phyloP scores from a whole-genome alignment of 2,113 vertebrate species.

The Zeus faber region DNA sequence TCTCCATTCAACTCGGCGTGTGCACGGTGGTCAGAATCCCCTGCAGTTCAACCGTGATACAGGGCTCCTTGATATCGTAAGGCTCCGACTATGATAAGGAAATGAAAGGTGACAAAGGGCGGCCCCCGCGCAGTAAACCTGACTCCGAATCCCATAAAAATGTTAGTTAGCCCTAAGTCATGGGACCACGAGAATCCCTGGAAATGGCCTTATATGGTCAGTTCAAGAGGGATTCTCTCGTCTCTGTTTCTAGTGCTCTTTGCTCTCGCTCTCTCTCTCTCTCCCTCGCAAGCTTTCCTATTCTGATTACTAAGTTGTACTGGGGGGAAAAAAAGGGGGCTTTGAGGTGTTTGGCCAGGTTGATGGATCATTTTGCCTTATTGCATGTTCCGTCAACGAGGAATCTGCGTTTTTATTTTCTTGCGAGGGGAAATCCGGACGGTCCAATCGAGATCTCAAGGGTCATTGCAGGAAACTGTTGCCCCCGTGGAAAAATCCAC shows the following conservation, averaged over 20 bases:
- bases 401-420: too few relatives aligned
- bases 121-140: constrained; percentile 32
- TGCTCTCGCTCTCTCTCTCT: constrained; percentile 3
- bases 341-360: constrained; percentile 41
- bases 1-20: constrained; percentile 17
- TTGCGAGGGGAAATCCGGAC: too few relatives aligned
- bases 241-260: too few relatives aligned
- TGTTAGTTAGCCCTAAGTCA: constrained; percentile 42
- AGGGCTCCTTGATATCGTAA: constrained; percentile 6
- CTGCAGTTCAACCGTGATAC: constrained; percentile 12
- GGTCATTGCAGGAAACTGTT: too few relatives aligned
- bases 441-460: too few relatives aligned
- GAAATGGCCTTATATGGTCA: constrained; percentile 67
- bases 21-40: constrained; percentile 12
- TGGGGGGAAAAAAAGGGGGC: constrained; percentile 5
- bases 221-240: constrained; percentile 27
- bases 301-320: constrained; percentile 34
- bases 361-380: too few relatives aligned
- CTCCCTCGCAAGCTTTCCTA: constrained; percentile 24
- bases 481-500: too few relatives aligned
- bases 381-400: too few relatives aligned
- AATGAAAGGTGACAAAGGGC: constrained; percentile 16
- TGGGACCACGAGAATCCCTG: constrained; percentile 30
- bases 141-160: constrained; percentile 31
- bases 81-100: constrained; percentile 16